Base-by-base conservation (phyloP, 2,888 invertebrate species). In the Brachypalpus laphriformis region DNA sequence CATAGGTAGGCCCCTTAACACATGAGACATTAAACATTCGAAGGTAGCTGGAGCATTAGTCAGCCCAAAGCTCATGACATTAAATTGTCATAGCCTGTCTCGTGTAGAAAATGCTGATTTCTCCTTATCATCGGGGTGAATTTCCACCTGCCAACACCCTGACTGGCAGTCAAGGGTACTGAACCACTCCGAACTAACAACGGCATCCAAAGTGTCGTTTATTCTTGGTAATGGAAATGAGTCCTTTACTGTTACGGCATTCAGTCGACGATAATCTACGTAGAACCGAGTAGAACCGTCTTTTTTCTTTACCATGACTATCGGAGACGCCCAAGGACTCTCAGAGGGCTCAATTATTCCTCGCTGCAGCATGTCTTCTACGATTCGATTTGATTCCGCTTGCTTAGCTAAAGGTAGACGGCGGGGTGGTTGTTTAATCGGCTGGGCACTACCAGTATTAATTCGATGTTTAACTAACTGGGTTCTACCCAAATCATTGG, bases 41-140 rank as follows among this genome's bases (percentile, higher is more conserved):
- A 87, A 87, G 7, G 87, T 87, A 3, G 86, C 86, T 9, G 87
- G 61, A 14, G 72, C 81, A 31, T 77, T 82, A 28, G 56, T 76
- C 6, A 82, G 56, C 40, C 76, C 82, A 76, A 87, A 87, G 1
- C 87, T 87, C 88, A 88, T 88, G 0, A 88, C 87, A 1, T 81
- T 87, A 49, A 88, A 88, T 37, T 70, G 42, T 45, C 47, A 49
- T 7, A 57, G 14, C 6, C 57, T 45, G 14, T 42, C 45, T 3
- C 56, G 18, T n/a, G 47, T 71, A 7, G 22, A 31, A 31, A 71
- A 59, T 0, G 56, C 57, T 9, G 56, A 56, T 87, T 88, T 87
- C 59, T 88, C 80, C 65, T 77, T 74, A 42, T 88, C 87, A 1
- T 66, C 59, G 2, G 61, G 37, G 1, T 57, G 72, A 4, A 82